A percentile compares a stretch with the other conserved stretches of the same genome.
Evolutionary conservation across 2,797 vertebrate species (phyloP).

Genomic region (Garrulus glandarius): DNA sequence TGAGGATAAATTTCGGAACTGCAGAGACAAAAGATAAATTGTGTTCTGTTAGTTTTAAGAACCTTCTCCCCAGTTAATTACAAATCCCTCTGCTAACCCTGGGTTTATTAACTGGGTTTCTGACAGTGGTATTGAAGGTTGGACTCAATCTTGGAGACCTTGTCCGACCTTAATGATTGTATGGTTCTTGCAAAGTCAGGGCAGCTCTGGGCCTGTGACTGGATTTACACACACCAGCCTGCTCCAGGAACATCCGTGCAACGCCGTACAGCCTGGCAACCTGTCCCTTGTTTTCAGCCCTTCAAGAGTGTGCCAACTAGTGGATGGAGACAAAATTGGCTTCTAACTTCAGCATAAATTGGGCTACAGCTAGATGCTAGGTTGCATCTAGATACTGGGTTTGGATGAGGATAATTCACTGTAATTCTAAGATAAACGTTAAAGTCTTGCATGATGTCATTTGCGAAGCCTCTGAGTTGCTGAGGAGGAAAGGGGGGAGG

Average conservation of each 20-base stretch:
- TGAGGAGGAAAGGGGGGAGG: not conserved
- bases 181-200: not conserved
- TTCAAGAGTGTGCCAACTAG: not conserved
- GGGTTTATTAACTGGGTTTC: not conserved
- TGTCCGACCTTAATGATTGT: not conserved
- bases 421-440: not conserved
- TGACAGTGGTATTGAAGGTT: accelerated
- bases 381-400: not conserved
- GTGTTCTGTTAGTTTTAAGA: not conserved
- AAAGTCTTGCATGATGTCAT: not conserved
- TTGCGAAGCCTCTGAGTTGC: not conserved
- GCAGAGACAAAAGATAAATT: constrained; percentile 49
- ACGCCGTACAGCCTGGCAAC: accelerated
- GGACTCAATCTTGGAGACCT: accelerated
- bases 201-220: not conserved
- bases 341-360: not conserved
- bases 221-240: not conserved
- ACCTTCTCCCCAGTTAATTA: not conserved
- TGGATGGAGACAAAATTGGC: not conserved
- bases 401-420: not conserved
- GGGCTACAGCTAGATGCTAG: not conserved
- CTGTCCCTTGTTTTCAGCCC: not conserved
- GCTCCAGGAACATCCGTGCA: not conserved
- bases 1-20: constrained; percentile 84
- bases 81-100: not conserved